Base-by-base conservation (phyloP, 1,140 invertebrate species). In the Asobara japonica region DNA sequence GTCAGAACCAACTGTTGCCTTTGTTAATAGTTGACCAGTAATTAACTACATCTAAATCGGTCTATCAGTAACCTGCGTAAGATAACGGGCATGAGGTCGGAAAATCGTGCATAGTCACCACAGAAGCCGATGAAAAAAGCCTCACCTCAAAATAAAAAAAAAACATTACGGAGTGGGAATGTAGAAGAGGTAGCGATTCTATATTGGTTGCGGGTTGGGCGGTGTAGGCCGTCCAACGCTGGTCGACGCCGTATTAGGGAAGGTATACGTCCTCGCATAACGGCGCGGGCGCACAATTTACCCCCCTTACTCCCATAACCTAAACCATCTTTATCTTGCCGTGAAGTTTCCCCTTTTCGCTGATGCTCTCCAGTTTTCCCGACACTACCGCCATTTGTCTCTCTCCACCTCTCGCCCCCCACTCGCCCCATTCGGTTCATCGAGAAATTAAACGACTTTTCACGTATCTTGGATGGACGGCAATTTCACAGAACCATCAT, bases 211-310 rank as follows among this genome's bases (percentile, higher is more conserved):
- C 38, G 11, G 22, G 22, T 30, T 41, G 67, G 27, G 61, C 56
- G 77, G 79, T 78, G 79, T 79, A 79, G 78, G 77, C 79, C 73
- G 72, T 74, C 72, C 72, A 60, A 78, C n/a, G 77, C 73, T 74
- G 71, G 71, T 76, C 76, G 83, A 82, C 76, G 74, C 85, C 85
- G 84, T 87, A 85, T 87, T 87, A 85, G 85, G 85, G 76, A 84
- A 85, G 80, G 81, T 60, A 69, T 20, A 75, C 78, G 77, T 81
- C 73, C 76, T 76, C 75, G 73, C n/a, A n/a, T 38, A 78, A 76
- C 69, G 71, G 72, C 74, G 75, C 76, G 74, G 74, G 74, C 67
- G 25, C 72, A 74, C 75, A 75, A 75, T 78, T 76, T 74, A 65
- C 74, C 76, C 27, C 30, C 65, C 51, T 11, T 31, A 27, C 33